Conservation (phyloP, 2,113 vertebrate species). For the Colaptes auratus region DNA sequence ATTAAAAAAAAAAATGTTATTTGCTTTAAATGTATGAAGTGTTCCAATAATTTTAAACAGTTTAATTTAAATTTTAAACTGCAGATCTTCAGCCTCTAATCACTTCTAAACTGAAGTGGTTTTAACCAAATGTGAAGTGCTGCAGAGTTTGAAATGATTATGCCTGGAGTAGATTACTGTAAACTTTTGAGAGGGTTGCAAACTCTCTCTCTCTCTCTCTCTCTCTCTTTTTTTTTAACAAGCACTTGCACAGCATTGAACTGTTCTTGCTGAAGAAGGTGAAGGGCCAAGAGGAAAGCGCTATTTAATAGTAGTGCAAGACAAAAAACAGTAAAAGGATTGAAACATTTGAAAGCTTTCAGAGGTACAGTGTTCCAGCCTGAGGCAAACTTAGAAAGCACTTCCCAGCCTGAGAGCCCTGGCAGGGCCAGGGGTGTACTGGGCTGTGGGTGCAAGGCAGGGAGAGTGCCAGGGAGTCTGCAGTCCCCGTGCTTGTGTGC, state of each 20-base stretch:
- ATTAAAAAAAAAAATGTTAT: slow-evolving; percentile 42
- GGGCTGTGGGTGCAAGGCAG: not conserved
- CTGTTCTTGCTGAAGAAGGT: not conserved
- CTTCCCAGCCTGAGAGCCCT: not conserved
- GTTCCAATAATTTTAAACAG: slow-evolving; percentile 76
- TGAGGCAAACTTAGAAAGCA: not conserved
- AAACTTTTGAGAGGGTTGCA: slow-evolving; percentile 64
- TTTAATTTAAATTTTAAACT: slow-evolving; percentile 83
- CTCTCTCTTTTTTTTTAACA: not conserved
- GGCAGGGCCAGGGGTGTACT: accelerated
- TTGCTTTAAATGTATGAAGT: slow-evolving; percentile 78
- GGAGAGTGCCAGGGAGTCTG: not conserved
- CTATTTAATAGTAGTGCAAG: not conserved
- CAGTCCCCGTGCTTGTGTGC: accelerated
- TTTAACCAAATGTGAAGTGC: slow-evolving; percentile 79
- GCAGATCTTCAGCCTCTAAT: slow-evolving; percentile 79
- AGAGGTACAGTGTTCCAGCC: not conserved
- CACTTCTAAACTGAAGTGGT: slow-evolving; percentile 81
- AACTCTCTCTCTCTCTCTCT: not conserved
- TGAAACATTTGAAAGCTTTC: not conserved
- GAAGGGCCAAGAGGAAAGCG: not conserved
- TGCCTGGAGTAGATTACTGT: slow-evolving; percentile 23
- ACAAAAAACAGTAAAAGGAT: not conserved
- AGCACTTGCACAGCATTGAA: not conserved
- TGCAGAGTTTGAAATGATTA: slow-evolving; percentile 70